These are phyloP conservation scores for Thumatha senex DNA, from an alignment of 2,888 invertebrate species.

Conservation along the genomic window DNA sequence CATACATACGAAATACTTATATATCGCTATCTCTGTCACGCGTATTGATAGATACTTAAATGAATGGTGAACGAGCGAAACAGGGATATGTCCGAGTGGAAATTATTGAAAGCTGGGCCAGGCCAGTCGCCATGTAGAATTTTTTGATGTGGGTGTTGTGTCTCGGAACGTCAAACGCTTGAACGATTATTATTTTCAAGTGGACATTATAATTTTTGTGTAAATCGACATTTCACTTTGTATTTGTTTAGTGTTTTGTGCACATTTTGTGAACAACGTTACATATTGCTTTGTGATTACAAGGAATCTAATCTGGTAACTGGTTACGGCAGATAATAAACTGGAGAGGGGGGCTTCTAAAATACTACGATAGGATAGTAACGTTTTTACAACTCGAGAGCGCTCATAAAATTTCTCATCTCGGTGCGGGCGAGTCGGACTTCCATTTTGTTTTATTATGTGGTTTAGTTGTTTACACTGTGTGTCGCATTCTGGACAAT, in stretches of 20 bases:
- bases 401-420: conserved; percentile 76
- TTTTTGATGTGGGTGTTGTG: conserved; percentile 83
- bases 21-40: conserved; percentile 68
- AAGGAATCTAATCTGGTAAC: conserved; percentile 67
- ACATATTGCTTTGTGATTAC: conserved; percentile 65
- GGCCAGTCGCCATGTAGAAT: conserved; percentile 79
- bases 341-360: conserved; percentile 81
- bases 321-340: conserved; percentile 73
- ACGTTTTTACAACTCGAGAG: conserved; percentile 80
- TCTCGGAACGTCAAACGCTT: conserved; percentile 80
- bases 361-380: conserved; percentile 83
- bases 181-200: conserved; percentile 80
- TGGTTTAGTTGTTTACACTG: conserved; percentile 77
- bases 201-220: conserved; percentile 71
- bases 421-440: conserved; percentile 71
- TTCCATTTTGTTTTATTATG: conserved; percentile 83
- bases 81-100: conserved; percentile 77
- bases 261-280: conserved; percentile 49
- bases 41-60: conserved; percentile 78
- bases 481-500: conserved; percentile 71
- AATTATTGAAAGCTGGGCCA: conserved; percentile 79
- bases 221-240: conserved; percentile 59
- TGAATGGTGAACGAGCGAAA: conserved; percentile 81
- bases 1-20: conserved; percentile 80
- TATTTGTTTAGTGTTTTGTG: conserved; percentile 54